Conservation (phyloP, 2,113 vertebrate genomes). For the Pipra filicauda region DNA sequence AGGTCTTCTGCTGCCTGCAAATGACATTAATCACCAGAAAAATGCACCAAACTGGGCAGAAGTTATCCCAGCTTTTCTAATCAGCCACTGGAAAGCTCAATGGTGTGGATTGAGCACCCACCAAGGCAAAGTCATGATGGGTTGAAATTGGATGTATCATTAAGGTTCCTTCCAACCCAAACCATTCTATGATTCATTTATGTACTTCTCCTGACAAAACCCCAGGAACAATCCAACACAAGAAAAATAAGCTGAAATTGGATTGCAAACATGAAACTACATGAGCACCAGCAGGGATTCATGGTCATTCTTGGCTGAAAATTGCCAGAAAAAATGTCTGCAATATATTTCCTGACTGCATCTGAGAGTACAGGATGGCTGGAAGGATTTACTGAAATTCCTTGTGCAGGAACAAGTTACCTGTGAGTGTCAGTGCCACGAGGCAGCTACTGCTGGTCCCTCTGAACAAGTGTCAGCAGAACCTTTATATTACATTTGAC, state of each 20-base stretch:
- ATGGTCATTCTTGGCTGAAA: background rate
- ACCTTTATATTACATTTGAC: background rate
- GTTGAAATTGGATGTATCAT: background rate
- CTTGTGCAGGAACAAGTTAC: background rate
- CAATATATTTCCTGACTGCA: background rate
- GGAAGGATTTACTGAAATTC: background rate
- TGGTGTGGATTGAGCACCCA: background rate
- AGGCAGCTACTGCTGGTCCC: background rate
- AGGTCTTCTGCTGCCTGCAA: background rate
- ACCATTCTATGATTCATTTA: background rate
- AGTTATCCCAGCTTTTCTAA: background rate
- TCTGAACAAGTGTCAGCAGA: background rate
- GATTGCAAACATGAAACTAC: background rate
- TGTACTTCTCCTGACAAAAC: background rate
- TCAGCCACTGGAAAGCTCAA: background rate
- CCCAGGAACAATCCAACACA: background rate
- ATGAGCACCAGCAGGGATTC: background rate
- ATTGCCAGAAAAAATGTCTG: background rate
- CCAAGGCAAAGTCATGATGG: background rate
- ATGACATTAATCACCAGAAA: background rate
- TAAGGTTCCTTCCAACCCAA: background rate
- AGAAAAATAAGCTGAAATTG: background rate
- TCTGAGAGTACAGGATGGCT: background rate
- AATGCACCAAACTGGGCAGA: background rate
- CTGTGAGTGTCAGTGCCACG: background rate